A percentile compares a stretch with the other conserved stretches of the same genome.
phyloP scores from a whole-genome alignment of 2,888 invertebrate genomes.

The Odontomyia ornata region DNA sequence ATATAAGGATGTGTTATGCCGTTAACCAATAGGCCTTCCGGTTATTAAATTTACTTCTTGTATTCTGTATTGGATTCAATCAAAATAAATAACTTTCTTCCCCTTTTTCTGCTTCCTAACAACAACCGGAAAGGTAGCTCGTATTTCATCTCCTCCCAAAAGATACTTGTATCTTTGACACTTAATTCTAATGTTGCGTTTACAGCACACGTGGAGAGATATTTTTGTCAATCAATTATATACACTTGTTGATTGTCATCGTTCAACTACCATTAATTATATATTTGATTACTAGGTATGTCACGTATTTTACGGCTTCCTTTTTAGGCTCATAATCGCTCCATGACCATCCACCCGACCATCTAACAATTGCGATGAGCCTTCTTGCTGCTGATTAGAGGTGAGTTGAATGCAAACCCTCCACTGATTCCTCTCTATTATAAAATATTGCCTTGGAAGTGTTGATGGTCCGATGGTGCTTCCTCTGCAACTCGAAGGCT shows the following conservation, averaged over 20 bases:
- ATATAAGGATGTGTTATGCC: background rate
- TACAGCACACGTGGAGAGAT: background rate
- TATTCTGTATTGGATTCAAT: background rate
- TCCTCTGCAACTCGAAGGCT: constrained; percentile 4
- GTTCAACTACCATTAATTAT: constrained; percentile 24
- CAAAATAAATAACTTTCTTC: background rate
- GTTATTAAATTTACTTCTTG: background rate
- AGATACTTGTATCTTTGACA: background rate
- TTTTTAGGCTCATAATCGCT: constrained; percentile 42
- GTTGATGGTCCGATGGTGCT: background rate
- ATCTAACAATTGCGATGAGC: constrained; percentile 18
- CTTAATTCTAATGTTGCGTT: background rate
- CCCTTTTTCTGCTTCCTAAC: background rate
- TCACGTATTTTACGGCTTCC: constrained; percentile 49
- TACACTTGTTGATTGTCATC: constrained; percentile 14
- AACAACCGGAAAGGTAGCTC: background rate
- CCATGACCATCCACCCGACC: background rate
- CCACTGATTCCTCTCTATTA: background rate
- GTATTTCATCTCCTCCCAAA: background rate
- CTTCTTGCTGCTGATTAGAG: background rate
- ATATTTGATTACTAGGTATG: constrained; percentile 45
- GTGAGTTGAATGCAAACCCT: constrained; percentile 1
- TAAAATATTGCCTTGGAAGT: background rate
- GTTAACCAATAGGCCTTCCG: background rate
- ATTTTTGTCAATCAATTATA: constrained; percentile 11